These are phyloP conservation scores for Cephus pygmeus DNA, from an alignment of 2,888 invertebrate species.

Conservation along the genomic window DNA sequence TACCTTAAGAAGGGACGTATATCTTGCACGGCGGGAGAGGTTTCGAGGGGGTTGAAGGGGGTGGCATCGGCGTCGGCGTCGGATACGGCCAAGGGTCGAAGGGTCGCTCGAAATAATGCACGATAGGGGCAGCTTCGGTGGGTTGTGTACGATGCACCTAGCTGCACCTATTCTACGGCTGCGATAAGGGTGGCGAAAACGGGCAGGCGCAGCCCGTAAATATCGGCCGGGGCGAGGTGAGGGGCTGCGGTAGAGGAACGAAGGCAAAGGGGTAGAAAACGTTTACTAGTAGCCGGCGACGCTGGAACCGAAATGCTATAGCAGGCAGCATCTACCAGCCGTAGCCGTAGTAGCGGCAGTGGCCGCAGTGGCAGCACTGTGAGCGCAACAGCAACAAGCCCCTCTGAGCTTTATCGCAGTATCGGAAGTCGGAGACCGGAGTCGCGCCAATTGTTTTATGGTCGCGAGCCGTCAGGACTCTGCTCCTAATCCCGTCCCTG, in stretches of 20 bases:
- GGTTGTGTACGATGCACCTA: constrained; percentile 48
- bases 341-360: background rate
- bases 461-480: constrained; percentile 31
- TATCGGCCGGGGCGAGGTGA: constrained; percentile 41
- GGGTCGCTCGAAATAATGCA: constrained; percentile 23
- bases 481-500: constrained; percentile 8
- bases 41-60: constrained; percentile 12
- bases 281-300: background rate
- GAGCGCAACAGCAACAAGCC: background rate
- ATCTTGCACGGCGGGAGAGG: background rate
- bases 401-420: constrained; percentile 47
- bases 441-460: constrained; percentile 59
- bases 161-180: constrained; percentile 52
- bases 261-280: background rate
- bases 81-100: constrained; percentile 23
- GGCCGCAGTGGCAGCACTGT: background rate
- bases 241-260: background rate
- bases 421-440: constrained; percentile 53
- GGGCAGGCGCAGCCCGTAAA: constrained; percentile 51
- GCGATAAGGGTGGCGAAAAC: constrained; percentile 55
- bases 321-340: background rate
- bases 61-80: constrained; percentile 4
- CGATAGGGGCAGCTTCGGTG: constrained; percentile 25
- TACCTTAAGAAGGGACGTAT: background rate
- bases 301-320: background rate